Base-by-base conservation (phyloP, 2,113 vertebrate genomes). In the Daphoenositta chrysoptera region DNA sequence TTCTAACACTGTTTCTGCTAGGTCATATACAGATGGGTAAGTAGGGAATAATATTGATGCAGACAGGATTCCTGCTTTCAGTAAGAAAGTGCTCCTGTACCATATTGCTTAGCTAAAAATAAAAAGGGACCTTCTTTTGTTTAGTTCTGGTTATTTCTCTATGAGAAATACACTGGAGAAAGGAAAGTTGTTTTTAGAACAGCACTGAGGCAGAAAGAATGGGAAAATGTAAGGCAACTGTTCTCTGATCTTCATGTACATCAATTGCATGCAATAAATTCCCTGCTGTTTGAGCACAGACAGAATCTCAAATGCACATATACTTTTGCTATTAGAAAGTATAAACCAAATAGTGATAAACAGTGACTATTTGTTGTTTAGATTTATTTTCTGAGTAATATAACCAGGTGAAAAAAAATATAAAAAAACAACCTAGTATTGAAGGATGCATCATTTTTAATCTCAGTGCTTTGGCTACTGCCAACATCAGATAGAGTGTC, bases 381-480 rank as follows among this genome's bases (percentile, higher is more conserved):
- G 96, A 98, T 98, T 98, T 98, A 98, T 98, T 97, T 97, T 96
- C 95, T 72, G 71, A 96, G 97, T 96, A 97, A 98, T 96, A 96
- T 96, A 97, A 97, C 96, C 68, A 69, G 51, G 83, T 91, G 85
- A 19, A 87, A 95, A 97, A 96, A 94, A 97, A 0, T 77, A 65
- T 71, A 77, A 97, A 95, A 91, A 97, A 4, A 22, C 40, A 92
- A 22, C 90, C 87, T 58, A 93, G 94, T 96, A 96, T 66, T 97
- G 97, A 98, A 97, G 95, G 94, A 98, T 98, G 98, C 96, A 98
- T 98, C 96, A 98, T 97, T 98, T 98, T 98, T 98, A 98, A 98
- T 98, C 98, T 98, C 84, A 78, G 95, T 70, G 93, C 97, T 98
- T 97, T 97, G 95, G 97, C 96, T 97, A 97, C 96, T 97, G 97